Percentiles rank a stretch among this genome's conserved stretches.
These are phyloP conservation scores for Yponomeuta malinellus DNA, from an alignment of 2,888 invertebrate genomes.

Conservation along the genomic window DNA sequence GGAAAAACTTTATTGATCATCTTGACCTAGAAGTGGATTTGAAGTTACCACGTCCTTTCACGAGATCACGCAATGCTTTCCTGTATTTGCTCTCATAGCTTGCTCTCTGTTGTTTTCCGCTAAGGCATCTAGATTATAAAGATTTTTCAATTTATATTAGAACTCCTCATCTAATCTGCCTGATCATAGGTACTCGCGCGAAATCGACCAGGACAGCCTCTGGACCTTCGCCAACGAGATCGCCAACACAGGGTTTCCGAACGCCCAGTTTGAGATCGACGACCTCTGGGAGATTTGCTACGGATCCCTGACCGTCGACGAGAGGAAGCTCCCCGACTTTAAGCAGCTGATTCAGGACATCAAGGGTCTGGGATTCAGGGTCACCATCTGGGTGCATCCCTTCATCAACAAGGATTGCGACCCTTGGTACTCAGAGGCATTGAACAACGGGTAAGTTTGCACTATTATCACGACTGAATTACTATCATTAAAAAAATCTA, in stretches of 20 bases:
- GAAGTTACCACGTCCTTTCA: too few relatives aligned
- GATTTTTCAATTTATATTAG: too few relatives aligned
- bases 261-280: conserved; percentile 89
- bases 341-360: conserved; percentile 76
- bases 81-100: too few relatives aligned
- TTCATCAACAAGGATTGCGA: conserved; percentile 86
- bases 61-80: too few relatives aligned
- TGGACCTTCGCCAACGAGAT: conserved; percentile 82
- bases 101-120: too few relatives aligned
- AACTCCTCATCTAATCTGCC: too few relatives aligned
- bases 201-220: conserved; percentile 79
- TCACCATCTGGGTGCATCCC: conserved; percentile 90
- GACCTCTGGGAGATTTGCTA: conserved; percentile 93
- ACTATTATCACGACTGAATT: background rate
- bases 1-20: too few relatives aligned
- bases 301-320: conserved; percentile 85
- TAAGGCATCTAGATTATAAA: too few relatives aligned
- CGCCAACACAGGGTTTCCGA: conserved; percentile 77
- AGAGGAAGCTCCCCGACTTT: conserved; percentile 81
- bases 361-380: conserved; percentile 80
- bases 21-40: too few relatives aligned
- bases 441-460: conserved; percentile 69
- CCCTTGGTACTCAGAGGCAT: conserved; percentile 75
- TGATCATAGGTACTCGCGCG: conserved; percentile 62
- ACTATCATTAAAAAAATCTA: too few relatives aligned